Conservation (phyloP, 2,888 invertebrate species). For the Dioctria linearis region DNA sequence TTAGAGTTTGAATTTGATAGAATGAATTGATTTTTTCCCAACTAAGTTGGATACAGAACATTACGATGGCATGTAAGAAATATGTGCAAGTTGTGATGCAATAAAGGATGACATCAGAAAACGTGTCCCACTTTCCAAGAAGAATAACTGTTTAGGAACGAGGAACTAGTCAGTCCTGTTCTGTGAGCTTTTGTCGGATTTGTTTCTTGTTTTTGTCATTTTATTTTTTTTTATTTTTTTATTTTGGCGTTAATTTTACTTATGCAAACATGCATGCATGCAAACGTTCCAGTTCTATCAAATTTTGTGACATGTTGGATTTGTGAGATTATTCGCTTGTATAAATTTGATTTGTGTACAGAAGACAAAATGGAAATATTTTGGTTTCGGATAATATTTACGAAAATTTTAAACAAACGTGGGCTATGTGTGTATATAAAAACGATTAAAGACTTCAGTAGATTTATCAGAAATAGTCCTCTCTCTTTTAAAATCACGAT, state of each 20-base stretch:
- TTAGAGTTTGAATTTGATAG: background rate
- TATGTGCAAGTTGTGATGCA: background rate
- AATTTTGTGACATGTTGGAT: conserved; percentile 4
- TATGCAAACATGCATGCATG: background rate
- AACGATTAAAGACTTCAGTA: too few relatives aligned
- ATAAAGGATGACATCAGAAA: background rate
- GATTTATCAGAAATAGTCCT: too few relatives aligned
- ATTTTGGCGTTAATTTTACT: background rate
- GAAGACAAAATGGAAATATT: background rate
- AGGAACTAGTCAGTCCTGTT: background rate
- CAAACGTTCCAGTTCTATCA: background rate
- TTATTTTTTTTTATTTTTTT: background rate
- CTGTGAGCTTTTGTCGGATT: background rate
- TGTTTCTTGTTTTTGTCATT: too few relatives aligned
- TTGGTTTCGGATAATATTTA: background rate
- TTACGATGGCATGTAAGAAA: background rate
- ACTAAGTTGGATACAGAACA: background rate
- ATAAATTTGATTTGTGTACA: background rate
- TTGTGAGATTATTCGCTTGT: background rate
- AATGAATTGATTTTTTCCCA: background rate
- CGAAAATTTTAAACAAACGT: background rate
- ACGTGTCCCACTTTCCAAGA: background rate
- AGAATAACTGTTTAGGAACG: background rate
- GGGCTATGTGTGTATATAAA: background rate
- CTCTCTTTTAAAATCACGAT: too few relatives aligned